Evolutionary conservation across 2,888 invertebrate genomes (phyloP).

Genomic region (Nebria salina): DNA sequence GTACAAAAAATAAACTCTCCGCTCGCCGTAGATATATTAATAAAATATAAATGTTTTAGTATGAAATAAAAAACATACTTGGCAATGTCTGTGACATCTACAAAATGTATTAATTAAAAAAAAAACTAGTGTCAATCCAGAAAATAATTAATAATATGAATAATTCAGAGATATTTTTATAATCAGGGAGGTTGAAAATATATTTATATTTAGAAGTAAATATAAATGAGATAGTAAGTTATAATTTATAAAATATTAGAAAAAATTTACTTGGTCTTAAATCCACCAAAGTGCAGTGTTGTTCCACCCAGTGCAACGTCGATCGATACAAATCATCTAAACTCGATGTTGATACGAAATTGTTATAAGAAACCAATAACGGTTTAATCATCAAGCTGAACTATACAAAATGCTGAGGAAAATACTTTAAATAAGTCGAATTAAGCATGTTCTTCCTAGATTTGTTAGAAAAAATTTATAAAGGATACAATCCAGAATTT

Average conservation of each 20-base stretch:
- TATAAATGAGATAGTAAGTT: too few relatives aligned
- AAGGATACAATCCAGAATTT: conserved; percentile 99
- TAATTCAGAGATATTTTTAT: too few relatives aligned
- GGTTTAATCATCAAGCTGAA: conserved; percentile 92
- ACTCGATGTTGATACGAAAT: conserved; percentile 90
- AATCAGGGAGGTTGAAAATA: too few relatives aligned
- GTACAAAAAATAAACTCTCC: background rate
- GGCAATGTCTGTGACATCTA: too few relatives aligned
- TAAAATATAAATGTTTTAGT: too few relatives aligned
- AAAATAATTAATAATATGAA: too few relatives aligned
- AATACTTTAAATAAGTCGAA: conserved; percentile 30
- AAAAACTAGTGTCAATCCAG: too few relatives aligned
- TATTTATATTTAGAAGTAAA: too few relatives aligned
- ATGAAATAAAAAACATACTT: too few relatives aligned
- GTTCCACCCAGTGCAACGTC: conserved; percentile 93
- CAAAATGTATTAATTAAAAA: too few relatives aligned
- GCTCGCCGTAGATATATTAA: too few relatives aligned
- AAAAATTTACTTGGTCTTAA: conserved; percentile 83
- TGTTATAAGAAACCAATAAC: conserved; percentile 89
- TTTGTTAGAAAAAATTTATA: conserved; percentile 59
- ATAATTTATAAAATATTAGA: too few relatives aligned
- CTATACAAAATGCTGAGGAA: conserved; percentile 68
- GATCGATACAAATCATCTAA: conserved; percentile 92
- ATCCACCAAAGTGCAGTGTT: conserved; percentile 93
- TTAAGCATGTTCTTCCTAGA: conserved; percentile 1